Base-by-base conservation (phyloP, 1,140 invertebrate genomes). In the Lamellibrachia luymesi region DNA sequence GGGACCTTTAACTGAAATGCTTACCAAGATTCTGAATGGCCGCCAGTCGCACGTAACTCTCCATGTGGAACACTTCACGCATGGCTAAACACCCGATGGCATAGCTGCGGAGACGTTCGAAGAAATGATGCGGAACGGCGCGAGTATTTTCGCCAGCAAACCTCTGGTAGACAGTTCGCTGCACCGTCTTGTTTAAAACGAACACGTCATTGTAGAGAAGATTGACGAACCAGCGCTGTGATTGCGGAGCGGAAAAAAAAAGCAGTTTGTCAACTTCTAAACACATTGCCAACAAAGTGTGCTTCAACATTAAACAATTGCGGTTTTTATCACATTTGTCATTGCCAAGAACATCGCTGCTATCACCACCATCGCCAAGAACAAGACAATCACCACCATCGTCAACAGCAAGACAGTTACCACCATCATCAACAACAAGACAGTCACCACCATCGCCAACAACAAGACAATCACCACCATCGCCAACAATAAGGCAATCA, bases 11-110 rank as follows among this genome's bases (percentile, higher is more conserved):
- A 50, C 0, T 51, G 27, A 92, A 10, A 93, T 8, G 17, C 94
- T 94, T 93, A 95, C 95, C 95, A 38, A 95, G 92, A 93, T 95
- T 95, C 92, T 95, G 95, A 92, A 95, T 95, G 49, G 95, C 95
- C 17, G 94, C 94, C 17, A 95, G 94, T 91, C 95, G 91, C 4
- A 95, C 93, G 10, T 94, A 93, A 92, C 95, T 95, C 80, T 95
- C 94, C 95, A 95, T 95, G 93, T 94, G 94, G 92, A 95, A 95
- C 51, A 95, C 95, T 93, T 95, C 94, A 89, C 94, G 93, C 93
- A 95, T 95, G 38, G 95, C 95, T 89, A 94, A 92, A 90, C 94
- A 94, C 10, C 94, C 95, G 5, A 94, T 92, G n/a, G 94, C 94
- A 90, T 95, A 95, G 17, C 95, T 93, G 51, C 94, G 92, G 10